These are phyloP conservation scores for Pseudomyrmex sp. DNA, from an alignment of 1,140 invertebrate species.

Conservation along the genomic window DNA sequence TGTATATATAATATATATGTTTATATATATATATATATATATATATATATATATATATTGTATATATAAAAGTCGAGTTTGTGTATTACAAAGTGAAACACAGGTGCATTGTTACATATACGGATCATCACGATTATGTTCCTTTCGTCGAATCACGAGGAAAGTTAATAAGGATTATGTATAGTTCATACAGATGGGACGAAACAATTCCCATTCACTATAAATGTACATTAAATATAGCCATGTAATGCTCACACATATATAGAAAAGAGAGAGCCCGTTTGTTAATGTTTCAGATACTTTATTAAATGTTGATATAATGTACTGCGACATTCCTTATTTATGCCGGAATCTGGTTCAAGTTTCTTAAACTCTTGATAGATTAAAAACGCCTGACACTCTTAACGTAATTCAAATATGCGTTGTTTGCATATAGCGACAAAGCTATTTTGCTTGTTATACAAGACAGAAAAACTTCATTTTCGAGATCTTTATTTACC, in stretches of 20 bases:
- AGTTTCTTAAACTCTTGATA: conserved; percentile 70
- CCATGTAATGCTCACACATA: conserved; percentile 81
- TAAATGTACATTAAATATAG: conserved; percentile 78
- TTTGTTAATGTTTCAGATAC: conserved; percentile 85
- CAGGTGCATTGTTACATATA: conserved; percentile 38
- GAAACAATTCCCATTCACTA: conserved; percentile 73
- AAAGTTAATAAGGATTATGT: conserved; percentile 21
- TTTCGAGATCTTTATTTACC: conserved; percentile 16
- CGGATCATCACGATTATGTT: conserved; percentile 30
- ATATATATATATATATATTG: conserved; percentile 14
- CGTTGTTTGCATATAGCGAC: not conserved
- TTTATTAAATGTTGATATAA: conserved; percentile 85
- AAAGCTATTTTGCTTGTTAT: not conserved
- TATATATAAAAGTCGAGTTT: not conserved
- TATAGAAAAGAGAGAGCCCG: conserved; percentile 70
- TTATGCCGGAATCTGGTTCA: conserved; percentile 76
- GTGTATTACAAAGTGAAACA: conserved; percentile 38
- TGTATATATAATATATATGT: too few species aligned
- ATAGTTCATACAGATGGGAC: not conserved
- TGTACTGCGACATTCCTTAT: conserved; percentile 84
- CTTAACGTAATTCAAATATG: conserved; percentile 15
- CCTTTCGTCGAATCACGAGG: conserved; percentile 9
- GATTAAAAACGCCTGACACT: conserved; percentile 7
- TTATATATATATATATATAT: not conserved
- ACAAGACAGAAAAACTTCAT: conserved; percentile 18